Conservation (phyloP, 2,888 invertebrate species). For the Cotesia congregata region DNA sequence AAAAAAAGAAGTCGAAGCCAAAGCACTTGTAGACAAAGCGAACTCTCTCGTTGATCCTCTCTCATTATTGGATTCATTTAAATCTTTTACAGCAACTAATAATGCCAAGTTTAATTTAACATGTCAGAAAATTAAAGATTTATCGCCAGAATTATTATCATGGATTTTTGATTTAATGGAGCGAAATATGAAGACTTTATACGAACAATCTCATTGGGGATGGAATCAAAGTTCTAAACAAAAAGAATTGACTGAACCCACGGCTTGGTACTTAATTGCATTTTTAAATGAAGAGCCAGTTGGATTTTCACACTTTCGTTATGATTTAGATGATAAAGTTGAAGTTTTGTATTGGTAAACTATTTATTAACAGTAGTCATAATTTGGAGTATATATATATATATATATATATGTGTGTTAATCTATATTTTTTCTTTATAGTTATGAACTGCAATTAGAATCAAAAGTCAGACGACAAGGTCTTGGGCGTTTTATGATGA, state of each 20-base stretch:
- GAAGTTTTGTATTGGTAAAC: conserved; percentile 81
- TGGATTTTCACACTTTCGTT: conserved; percentile 83
- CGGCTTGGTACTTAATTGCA: conserved; percentile 77
- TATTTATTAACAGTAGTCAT: not conserved
- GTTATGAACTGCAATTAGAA: conserved; percentile 91
- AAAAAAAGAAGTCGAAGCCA: conserved; percentile 67
- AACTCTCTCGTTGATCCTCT: conserved; percentile 76
- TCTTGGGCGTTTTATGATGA: conserved; percentile 86
- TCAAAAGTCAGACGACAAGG: conserved; percentile 81
- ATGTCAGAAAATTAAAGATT: conserved; percentile 74
- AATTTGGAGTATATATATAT: conserved; percentile 5
- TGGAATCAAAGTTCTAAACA: conserved; percentile 79
- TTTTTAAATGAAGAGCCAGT: conserved; percentile 70
- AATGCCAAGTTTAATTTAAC: conserved; percentile 75
- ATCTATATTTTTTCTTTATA: conserved; percentile 67
- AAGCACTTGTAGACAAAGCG: conserved; percentile 75
- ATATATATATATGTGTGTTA: conserved; percentile 5
- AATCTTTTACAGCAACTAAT: conserved; percentile 74
- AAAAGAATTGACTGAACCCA: conserved; percentile 76
- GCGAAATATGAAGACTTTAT: conserved; percentile 84
- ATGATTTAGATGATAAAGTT: conserved; percentile 79
- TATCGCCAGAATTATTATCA: conserved; percentile 74
- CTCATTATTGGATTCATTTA: conserved; percentile 75
- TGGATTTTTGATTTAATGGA: conserved; percentile 85
- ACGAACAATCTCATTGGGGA: conserved; percentile 74